Evolutionary conservation across 2,113 vertebrate species (phyloP).

Genomic region (zebrafish (Danio rerio)): GRCz12tu NC_133186.1:41038501-41039000

Average conservation of each 20-base stretch:
- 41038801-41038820: constrained; percentile 27
- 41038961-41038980: constrained; percentile 43
- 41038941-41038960: constrained; percentile 67
- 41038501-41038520: too few species aligned
- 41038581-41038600: neutral
- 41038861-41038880: constrained; percentile 32
- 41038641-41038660: constrained; percentile 7
- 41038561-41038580: neutral
- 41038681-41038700: constrained; percentile 18
- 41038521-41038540: too few species aligned
- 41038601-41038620: neutral
- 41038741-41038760: constrained; percentile 22
- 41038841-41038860: constrained; percentile 18
- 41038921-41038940: constrained; percentile 73
- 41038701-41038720: constrained; percentile 15
- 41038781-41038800: constrained; percentile 22
- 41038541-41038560: neutral
- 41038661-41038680: constrained; percentile 14
- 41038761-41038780: constrained; percentile 6
- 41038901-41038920: constrained; percentile 71
- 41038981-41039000: constrained; percentile 74
- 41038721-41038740: constrained; percentile 34
- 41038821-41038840: constrained; percentile 16
- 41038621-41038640: constrained; percentile 6
- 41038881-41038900: constrained; percentile 30